These are phyloP conservation scores for Melanocharis versteri DNA, from an alignment of 2,113 vertebrate species.

Conservation along the genomic window DNA sequence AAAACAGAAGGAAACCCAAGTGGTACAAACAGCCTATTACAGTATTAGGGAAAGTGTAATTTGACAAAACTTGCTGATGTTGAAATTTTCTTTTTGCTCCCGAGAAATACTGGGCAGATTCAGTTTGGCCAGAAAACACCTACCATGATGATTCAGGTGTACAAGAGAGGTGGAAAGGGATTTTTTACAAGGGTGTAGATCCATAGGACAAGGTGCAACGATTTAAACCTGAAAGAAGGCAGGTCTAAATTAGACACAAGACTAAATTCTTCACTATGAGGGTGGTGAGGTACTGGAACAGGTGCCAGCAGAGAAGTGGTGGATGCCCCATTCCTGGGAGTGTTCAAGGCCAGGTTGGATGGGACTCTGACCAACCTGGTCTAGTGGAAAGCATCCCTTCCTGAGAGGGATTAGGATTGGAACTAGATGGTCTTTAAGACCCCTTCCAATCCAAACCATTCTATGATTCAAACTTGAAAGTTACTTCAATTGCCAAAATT, in stretches of 20 bases:
- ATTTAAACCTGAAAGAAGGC: background rate
- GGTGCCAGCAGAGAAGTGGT: background rate
- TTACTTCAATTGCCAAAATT: background rate
- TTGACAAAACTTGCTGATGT: background rate
- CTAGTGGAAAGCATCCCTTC: too few species aligned
- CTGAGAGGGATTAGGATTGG: background rate
- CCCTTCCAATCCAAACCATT: background rate
- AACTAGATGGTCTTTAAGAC: background rate
- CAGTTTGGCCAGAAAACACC: background rate
- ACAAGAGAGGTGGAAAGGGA: background rate
- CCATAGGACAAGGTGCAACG: background rate
- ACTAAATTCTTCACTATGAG: too few species aligned
- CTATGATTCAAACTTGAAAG: background rate
- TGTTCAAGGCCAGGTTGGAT: background rate
- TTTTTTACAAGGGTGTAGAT: background rate
- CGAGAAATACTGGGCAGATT: background rate
- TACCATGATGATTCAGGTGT: background rate
- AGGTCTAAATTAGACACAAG: background rate
- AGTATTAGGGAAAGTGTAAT: background rate
- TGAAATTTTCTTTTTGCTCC: background rate
- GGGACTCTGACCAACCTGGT: too few species aligned
- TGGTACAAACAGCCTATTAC: background rate
- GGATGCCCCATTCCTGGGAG: background rate
- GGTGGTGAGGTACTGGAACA: background rate
- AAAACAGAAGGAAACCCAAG: rapidly evolving